A percentile compares a stretch with the other conserved stretches of the same genome.
Evolutionary conservation across 92 coral and sea anemone species (phyloP).

Genomic region (Siderastrea radians): DNA sequence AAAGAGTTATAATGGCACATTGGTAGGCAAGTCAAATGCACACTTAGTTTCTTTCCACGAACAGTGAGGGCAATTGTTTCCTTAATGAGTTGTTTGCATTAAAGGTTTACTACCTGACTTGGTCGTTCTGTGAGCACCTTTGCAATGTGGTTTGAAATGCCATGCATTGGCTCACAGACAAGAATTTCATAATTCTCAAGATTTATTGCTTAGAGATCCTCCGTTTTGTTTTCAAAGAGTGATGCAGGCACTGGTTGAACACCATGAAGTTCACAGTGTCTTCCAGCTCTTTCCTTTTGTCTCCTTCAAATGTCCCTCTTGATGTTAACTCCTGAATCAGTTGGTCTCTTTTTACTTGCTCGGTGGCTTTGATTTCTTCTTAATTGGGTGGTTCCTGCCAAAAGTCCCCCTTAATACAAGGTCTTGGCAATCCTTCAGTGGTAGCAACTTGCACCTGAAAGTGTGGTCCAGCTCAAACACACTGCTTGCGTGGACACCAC

Average conservation of each 20-base stretch:
- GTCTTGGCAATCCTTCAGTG: slow-evolving; percentile 46
- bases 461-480: slow-evolving; percentile 58
- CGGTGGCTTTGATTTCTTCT: slow-evolving; percentile 46
- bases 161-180: slow-evolving; percentile 35
- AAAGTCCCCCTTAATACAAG: slow-evolving; percentile 40
- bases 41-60: slow-evolving; percentile 49
- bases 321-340: slow-evolving; percentile 35
- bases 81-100: slow-evolving; percentile 10
- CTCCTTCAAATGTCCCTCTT: slow-evolving; percentile 42
- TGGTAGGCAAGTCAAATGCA: slow-evolving; percentile 29
- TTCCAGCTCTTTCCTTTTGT: background rate
- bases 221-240: slow-evolving; percentile 22
- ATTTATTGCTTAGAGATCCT: slow-evolving; percentile 14
- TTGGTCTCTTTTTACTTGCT: slow-evolving; percentile 35
- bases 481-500: slow-evolving; percentile 54
- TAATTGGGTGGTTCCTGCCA: slow-evolving; percentile 35
- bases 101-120: slow-evolving; percentile 6
- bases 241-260: slow-evolving; percentile 64
- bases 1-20: slow-evolving; percentile 8
- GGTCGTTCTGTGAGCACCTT: slow-evolving; percentile 52
- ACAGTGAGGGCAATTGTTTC: slow-evolving; percentile 14
- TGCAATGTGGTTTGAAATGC: slow-evolving; percentile 59
- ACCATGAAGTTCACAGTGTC: slow-evolving; percentile 28
- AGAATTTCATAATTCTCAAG: slow-evolving; percentile 60
- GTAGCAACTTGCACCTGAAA: slow-evolving; percentile 26